phyloP scores from a whole-genome alignment of 2,113 vertebrate genomes.

The Entelurus aequoreus region DNA sequence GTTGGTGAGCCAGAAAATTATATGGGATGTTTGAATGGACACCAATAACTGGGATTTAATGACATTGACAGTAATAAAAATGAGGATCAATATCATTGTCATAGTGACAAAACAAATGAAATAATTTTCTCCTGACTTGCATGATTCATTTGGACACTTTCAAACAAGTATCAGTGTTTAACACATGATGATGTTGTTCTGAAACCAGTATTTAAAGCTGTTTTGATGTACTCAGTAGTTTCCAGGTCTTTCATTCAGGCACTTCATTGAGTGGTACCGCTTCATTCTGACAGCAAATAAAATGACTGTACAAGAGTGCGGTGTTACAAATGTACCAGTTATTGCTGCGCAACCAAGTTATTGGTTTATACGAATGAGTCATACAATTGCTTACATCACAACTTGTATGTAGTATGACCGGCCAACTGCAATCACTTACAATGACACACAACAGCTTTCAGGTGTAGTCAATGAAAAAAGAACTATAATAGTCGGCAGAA shows the following conservation, averaged over 20 bases:
- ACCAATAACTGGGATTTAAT: background rate
- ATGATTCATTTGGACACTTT: background rate
- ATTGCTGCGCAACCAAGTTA: background rate
- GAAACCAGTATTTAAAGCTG: slow-evolving; percentile 44
- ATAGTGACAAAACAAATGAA: background rate
- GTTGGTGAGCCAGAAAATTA: background rate
- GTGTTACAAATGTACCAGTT: background rate
- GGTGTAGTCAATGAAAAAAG: slow-evolving; percentile 9
- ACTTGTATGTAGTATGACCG: background rate
- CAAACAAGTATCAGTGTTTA: background rate
- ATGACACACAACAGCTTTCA: slow-evolving; percentile 13
- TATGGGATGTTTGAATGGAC: background rate
- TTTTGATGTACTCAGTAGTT: slow-evolving; percentile 12
- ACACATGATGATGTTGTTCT: background rate
- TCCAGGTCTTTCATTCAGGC: slow-evolving; percentile 15
- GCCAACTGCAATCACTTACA: background rate
- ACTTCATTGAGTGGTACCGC: slow-evolving; percentile 21
- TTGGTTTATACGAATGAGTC: slow-evolving; percentile 9
- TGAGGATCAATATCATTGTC: background rate
- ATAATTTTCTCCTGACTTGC: background rate
- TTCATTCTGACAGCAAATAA: slow-evolving; percentile 29
- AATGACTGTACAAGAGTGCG: background rate
- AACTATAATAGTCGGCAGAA: background rate
- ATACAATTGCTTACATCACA: background rate
- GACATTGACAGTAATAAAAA: slow-evolving; percentile 10